Percentiles rank a stretch among this genome's conserved stretches.
Evolutionary conservation across 2,113 vertebrate genomes (phyloP).

Genomic region (Galeopterus variegatus): DNA sequence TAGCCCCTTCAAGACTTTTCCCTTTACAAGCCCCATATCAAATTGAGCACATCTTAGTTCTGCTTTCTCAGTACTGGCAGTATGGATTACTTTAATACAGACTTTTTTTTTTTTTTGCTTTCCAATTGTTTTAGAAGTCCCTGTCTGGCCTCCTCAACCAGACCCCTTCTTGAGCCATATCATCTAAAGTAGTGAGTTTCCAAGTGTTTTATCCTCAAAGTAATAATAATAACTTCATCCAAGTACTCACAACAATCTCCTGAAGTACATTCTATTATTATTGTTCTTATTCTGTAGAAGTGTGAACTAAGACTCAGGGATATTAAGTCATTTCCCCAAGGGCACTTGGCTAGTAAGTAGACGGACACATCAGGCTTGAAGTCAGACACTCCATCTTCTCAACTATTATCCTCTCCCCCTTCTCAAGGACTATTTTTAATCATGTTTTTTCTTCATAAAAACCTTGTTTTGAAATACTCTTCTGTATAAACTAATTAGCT

Average conservation of each 20-base stretch:
- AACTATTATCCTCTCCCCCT: conserved; percentile 16
- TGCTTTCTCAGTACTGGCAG: background rate
- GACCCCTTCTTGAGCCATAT: conserved; percentile 12
- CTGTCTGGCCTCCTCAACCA: background rate
- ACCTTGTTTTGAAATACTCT: conserved; percentile 39
- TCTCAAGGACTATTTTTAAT: conserved; percentile 57
- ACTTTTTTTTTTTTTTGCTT: conserved; percentile 58
- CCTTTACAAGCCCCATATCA: background rate
- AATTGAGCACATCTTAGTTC: background rate
- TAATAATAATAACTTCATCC: conserved; percentile 76
- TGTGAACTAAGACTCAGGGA: conserved; percentile 41
- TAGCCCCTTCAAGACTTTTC: background rate
- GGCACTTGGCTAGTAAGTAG: conserved; percentile 62
- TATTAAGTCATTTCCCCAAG: conserved; percentile 75
- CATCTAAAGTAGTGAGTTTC: conserved; percentile 61
- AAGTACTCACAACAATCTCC: conserved; percentile 59
- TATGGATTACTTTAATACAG: conserved; percentile 20
- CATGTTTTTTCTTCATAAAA: conserved; percentile 11
- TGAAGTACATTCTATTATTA: conserved; percentile 73
- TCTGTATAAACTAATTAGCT: conserved; percentile 31
- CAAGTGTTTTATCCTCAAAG: conserved; percentile 70
- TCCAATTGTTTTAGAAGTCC: conserved; percentile 19
- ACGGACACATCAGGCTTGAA: conserved; percentile 43
- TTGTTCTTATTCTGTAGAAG: conserved; percentile 62
- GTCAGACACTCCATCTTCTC: conserved; percentile 34